Base-by-base conservation (phyloP, 2,888 invertebrate genomes). In the Dione vanillae region DNA sequence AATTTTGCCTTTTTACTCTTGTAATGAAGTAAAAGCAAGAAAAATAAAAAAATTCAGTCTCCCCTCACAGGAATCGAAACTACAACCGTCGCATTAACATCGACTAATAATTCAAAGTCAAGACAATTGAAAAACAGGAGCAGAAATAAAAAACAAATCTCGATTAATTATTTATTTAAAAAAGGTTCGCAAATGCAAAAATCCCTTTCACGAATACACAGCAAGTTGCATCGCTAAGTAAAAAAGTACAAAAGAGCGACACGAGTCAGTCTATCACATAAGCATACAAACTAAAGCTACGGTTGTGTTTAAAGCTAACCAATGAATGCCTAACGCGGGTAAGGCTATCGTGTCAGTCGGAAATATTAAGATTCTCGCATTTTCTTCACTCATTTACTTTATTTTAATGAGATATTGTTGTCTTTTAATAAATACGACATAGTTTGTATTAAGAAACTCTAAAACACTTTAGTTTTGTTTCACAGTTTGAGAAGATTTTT, bases 181-280 rank as follows among this genome's bases (percentile, higher is more conserved):
- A 82, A 82, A 52, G 7, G n/a, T n/a, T 78, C 74, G 81, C 79
- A 80, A 80, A 80, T 81, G 80, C 81, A 78, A 77, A 78, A 78
- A 75, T 77, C 76, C 75, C 71, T 74, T 78, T 74, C 75, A 77
- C 74, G 61, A 78, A 74, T 80, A 80, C 77, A 79, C 49, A 45
- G 71, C 71, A 65, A 62, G 69, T 52, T 59, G 52, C 65, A 62
- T 59, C 47, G 56, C 62, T 71, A 74, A 70, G 76, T 78, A 75
- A 75, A 79, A 78, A 78, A 75, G 73, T 78, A 79, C 73, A 81
- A 79, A 75, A 76, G 58, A 67, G 68, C 54, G 67, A 70, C 67
- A 68, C 62, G 61, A 80, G 78, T 84, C 85, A 83, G 85, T 78
- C 80, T 78, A 79, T 79, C 76, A 79, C 78, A 79, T 76, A 78